Evolutionary conservation across 2,888 invertebrate species (phyloP).

Genomic region (Hartigia nigra): DNA sequence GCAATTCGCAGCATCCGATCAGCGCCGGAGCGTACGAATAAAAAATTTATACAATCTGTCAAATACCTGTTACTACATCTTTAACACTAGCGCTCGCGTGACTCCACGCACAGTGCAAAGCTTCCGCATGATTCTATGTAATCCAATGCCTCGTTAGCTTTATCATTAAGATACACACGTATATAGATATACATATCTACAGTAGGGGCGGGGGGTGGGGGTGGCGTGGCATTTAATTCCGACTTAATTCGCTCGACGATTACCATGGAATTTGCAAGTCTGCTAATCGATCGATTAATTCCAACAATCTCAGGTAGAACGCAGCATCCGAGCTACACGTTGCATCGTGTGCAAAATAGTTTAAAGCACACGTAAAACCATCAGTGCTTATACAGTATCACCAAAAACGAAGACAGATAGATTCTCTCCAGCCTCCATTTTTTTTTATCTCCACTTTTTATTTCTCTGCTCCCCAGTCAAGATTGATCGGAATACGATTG

Average conservation of each 20-base stretch:
- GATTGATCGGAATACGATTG: neutral
- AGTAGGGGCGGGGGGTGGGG: too few species aligned
- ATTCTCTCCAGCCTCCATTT: neutral
- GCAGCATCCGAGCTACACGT: neutral
- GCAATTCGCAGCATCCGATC: neutral
- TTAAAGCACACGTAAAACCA: neutral
- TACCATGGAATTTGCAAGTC: neutral
- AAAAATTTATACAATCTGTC: neutral
- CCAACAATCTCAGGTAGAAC: neutral
- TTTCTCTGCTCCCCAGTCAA: neutral
- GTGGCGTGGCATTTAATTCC: neutral
- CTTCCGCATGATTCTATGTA: slow-evolving; percentile 19
- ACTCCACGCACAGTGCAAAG: slow-evolving; percentile 14
- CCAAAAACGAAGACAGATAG: neutral
- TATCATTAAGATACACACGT: neutral
- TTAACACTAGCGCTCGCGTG: slow-evolving; percentile 13
- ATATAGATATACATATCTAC: neutral
- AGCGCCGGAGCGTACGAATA: neutral
- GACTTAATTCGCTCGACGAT: neutral
- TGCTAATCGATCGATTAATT: neutral
- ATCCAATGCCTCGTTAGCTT: neutral
- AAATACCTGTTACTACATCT: slow-evolving; percentile 18
- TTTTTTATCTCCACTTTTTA: neutral
- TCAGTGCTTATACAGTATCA: neutral
- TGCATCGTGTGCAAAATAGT: neutral